Evolutionary conservation across 2,888 invertebrate species (phyloP).

Genomic region (Heliconius ismenius): DNA sequence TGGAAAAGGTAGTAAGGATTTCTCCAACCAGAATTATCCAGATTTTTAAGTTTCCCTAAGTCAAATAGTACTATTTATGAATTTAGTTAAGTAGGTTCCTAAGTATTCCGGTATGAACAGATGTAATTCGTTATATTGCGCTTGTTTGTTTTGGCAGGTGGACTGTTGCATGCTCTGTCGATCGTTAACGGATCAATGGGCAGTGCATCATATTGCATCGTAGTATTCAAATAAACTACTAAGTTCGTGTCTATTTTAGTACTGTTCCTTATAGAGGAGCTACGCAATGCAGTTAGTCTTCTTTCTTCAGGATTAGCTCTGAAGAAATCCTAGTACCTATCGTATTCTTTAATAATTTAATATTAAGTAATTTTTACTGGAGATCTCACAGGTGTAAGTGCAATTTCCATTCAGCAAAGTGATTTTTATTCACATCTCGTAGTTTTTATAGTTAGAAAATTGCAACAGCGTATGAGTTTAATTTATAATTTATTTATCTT

Average conservation of each 20-base stretch:
- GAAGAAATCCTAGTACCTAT: background rate
- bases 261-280: background rate
- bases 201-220: slow-evolving; percentile 21
- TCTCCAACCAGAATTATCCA: background rate
- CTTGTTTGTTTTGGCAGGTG: slow-evolving; percentile 72
- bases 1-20: too few relatives aligned
- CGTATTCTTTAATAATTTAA: background rate
- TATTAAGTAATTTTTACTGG: background rate
- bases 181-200: slow-evolving; percentile 35
- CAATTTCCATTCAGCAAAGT: background rate
- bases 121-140: slow-evolving; percentile 19
- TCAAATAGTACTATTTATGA: background rate
- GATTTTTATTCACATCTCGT: background rate
- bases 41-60: background rate
- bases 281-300: background rate
- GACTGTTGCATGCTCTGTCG: slow-evolving; percentile 40
- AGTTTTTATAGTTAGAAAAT: too few relatives aligned
- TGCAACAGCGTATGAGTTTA: too few relatives aligned
- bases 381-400: background rate
- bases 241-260: background rate
- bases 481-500: too few relatives aligned
- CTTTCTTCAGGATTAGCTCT: background rate
- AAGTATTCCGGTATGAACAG: background rate
- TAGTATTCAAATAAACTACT: slow-evolving; percentile 27
- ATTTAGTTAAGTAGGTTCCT: background rate